Evolutionary conservation across 2,888 invertebrate species (phyloP).

Genomic region (Epinotia nisella): DNA sequence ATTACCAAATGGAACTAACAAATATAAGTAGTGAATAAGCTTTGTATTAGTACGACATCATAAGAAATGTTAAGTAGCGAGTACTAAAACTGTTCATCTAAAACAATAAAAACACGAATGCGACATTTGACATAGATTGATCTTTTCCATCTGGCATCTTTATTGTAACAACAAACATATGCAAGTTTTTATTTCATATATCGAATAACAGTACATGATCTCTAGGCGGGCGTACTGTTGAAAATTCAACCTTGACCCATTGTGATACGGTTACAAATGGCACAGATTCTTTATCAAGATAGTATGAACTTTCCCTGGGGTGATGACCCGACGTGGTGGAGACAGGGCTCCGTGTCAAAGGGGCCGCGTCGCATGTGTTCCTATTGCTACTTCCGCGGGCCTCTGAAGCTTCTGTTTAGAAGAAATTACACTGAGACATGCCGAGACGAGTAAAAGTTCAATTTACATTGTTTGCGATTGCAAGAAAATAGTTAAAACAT

Average conservation of each 20-base stretch:
- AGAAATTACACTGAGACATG: too few relatives aligned
- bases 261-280: neutral
- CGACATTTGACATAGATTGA: slow-evolving; percentile 1
- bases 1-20: too few relatives aligned
- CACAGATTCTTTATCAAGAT: neutral
- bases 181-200: neutral
- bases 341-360: slow-evolving; percentile 17
- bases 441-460: too few relatives aligned
- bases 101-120: neutral
- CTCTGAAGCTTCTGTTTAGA: neutral
- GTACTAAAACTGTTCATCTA: neutral
- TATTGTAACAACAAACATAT: slow-evolving; percentile 12
- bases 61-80: neutral
- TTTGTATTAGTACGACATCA: too few relatives aligned
- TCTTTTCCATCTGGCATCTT: slow-evolving; percentile 1
- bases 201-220: slow-evolving; percentile 7
- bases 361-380: slow-evolving; percentile 12
- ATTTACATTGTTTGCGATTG: too few relatives aligned
- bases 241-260: neutral
- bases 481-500: too few relatives aligned
- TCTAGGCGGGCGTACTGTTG: neutral
- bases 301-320: slow-evolving; percentile 10
- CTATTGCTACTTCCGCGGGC: neutral
- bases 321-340: neutral
- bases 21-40: too few relatives aligned